Evolutionary conservation across 2,113 vertebrate species (phyloP).

Genomic region (Entelurus aequoreus): DNA sequence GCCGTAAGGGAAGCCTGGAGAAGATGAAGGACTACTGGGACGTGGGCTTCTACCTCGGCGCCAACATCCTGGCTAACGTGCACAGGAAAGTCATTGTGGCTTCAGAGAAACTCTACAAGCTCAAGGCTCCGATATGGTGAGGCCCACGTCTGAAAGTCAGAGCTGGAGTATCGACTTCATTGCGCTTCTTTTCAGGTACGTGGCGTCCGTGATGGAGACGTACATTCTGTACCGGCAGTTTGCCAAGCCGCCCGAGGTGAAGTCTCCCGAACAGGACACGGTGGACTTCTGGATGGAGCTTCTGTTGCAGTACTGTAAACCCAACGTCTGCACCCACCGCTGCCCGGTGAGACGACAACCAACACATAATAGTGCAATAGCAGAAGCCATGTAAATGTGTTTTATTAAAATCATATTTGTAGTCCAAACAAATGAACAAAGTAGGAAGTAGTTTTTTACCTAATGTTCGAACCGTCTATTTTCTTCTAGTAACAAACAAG

Average conservation of each 20-base stretch:
- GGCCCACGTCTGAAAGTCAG: constrained; percentile 9
- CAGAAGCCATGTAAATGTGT: no score
- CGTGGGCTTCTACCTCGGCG: constrained; percentile 86
- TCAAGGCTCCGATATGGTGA: constrained; percentile 85
- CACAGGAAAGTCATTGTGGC: constrained; percentile 80
- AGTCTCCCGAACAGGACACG: constrained; percentile 62
- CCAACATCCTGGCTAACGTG: constrained; percentile 80
- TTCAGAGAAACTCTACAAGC: constrained; percentile 84
- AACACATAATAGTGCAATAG: no score
- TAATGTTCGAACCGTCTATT: no score
- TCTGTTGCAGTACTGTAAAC: constrained; percentile 76
- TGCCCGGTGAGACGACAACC: constrained; percentile 73
- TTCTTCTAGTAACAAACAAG: no score
- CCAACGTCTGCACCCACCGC: constrained; percentile 51
- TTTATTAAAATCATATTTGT: no score
- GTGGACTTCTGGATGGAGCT: constrained; percentile 87
- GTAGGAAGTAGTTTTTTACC: no score
- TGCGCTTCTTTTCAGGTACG: constrained; percentile 68
- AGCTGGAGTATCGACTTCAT: background rate
- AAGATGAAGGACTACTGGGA: constrained; percentile 93
- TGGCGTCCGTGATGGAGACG: constrained; percentile 87
- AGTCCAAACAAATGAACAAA: no score
- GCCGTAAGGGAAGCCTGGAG: constrained; percentile 81
- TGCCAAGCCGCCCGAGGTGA: constrained; percentile 56
- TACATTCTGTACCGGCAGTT: constrained; percentile 84